Conservation (phyloP, 53 echinoderm and acorn worm species). For the Echinometra lucunter region DNA sequence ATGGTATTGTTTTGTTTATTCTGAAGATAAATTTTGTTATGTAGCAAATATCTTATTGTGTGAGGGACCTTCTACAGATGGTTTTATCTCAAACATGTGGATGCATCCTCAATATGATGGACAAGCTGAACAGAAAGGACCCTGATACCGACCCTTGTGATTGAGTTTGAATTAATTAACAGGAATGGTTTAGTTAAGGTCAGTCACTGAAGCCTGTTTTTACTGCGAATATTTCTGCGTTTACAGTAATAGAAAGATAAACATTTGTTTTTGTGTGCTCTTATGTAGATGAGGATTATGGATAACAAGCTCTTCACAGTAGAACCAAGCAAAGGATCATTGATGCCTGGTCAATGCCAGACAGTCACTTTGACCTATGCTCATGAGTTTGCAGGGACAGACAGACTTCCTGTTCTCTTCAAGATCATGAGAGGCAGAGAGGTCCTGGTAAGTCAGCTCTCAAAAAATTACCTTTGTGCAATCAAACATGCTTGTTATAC, state of each 20-base stretch:
- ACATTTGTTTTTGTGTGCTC: not conserved
- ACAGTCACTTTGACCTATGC: conserved; percentile 91
- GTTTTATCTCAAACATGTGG: not conserved
- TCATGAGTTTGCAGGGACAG: conserved; percentile 93
- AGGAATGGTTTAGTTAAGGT: not conserved
- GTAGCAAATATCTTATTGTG: not conserved
- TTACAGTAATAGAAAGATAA: not conserved
- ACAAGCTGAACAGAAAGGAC: not conserved
- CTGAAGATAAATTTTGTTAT: not conserved
- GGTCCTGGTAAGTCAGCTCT: conserved; percentile 79
- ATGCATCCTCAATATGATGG: not conserved
- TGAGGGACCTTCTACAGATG: not conserved
- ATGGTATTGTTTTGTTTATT: not conserved
- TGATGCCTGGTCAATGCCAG: conserved; percentile 89
- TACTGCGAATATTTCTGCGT: not conserved
- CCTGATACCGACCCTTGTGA: not conserved
- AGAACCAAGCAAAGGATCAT: conserved; percentile 83
- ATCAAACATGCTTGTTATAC: not conserved
- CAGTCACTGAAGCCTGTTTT: not conserved
- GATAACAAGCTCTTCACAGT: conserved; percentile 95
- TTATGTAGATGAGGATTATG: conserved; percentile 94
- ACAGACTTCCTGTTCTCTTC: conserved; percentile 95
- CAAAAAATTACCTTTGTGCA: not conserved
- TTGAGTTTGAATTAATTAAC: not conserved
- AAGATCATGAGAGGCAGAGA: conserved; percentile 96